Conservation (phyloP, 2,797 vertebrate species). For the Margarornis squamiger region DNA sequence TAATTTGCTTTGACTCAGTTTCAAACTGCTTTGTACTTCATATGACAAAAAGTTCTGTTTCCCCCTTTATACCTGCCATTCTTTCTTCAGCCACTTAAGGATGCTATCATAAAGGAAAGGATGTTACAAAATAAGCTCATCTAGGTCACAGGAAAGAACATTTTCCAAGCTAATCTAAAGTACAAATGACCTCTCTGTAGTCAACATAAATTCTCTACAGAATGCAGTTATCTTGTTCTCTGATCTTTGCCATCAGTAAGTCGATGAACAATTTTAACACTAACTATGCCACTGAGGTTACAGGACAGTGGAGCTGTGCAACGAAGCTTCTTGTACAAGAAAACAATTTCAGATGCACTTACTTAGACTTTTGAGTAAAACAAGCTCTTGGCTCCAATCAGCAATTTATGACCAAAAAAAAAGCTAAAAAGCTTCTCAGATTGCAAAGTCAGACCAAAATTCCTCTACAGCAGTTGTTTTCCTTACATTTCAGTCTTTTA, state of each 20-base stretch:
- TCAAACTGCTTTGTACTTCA: neutral
- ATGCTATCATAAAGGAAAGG: neutral
- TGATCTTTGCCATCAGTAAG: constrained; percentile 7
- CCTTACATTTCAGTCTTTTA: constrained; percentile 32
- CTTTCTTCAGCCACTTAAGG: neutral
- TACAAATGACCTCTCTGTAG: neutral
- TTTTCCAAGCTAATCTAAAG: constrained; percentile 5
- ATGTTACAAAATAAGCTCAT: constrained; percentile 24
- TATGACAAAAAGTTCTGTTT: constrained; percentile 2
- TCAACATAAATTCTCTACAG: constrained; percentile 1
- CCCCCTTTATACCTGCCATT: neutral
- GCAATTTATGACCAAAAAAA: constrained; percentile 22
- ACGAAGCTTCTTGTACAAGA: neutral
- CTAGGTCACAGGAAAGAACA: constrained; percentile 17
- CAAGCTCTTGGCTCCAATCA: neutral
- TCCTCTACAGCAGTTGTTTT: constrained; percentile 39
- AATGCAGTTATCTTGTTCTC: neutral
- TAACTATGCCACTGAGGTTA: neutral
- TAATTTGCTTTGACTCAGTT: neutral
- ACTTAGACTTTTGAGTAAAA: constrained; percentile 7
- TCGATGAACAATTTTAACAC: neutral
- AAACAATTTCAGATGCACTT: constrained; percentile 28
- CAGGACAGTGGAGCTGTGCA: neutral
- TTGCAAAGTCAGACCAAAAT: constrained; percentile 30
- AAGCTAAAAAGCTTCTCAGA: constrained; percentile 21